phyloP scores from a whole-genome alignment of 2,113 vertebrate species.

The Piliocolobus tephrosceles region DNA sequence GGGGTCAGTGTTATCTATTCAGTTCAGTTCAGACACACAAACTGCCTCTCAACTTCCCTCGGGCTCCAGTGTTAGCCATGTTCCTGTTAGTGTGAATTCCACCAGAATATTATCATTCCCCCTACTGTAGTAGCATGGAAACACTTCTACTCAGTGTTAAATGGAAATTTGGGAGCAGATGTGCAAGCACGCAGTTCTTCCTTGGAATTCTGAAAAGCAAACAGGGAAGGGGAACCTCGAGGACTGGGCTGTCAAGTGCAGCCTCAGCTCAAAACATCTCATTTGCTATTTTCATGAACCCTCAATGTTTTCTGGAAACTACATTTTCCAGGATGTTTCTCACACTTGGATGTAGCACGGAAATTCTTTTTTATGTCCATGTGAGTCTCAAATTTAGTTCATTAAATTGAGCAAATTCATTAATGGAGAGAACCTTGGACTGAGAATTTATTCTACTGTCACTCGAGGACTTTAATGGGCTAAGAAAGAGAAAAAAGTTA shows the following conservation, averaged over 20 bases:
- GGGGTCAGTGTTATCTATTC: neutral
- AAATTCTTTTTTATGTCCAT: neutral
- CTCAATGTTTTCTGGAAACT: conserved; percentile 8
- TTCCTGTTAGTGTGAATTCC: neutral
- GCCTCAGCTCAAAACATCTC: conserved; percentile 26
- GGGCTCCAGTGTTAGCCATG: neutral
- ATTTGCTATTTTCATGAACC: conserved; percentile 49
- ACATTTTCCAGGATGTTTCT: conserved; percentile 7
- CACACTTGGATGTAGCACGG: conserved; percentile 1
- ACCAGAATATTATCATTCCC: neutral
- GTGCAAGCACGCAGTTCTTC: neutral
- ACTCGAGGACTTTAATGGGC: neutral
- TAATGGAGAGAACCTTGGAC: neutral
- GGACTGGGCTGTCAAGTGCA: neutral
- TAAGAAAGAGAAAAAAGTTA: neutral
- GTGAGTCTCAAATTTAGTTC: neutral
- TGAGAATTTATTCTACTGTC: neutral
- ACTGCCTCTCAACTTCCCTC: neutral
- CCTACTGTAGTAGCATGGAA: accelerated
- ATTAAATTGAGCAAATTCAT: neutral
- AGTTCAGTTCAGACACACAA: neutral
- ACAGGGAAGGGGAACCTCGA: neutral
- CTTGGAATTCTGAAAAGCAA: neutral
- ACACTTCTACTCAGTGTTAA: neutral
- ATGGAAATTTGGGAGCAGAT: neutral